Percentiles rank a stretch among this genome's conserved stretches.
Conservation (phyloP, 2,797 vertebrate genomes). For the Acrossocheilus wenchowensis region DNA sequence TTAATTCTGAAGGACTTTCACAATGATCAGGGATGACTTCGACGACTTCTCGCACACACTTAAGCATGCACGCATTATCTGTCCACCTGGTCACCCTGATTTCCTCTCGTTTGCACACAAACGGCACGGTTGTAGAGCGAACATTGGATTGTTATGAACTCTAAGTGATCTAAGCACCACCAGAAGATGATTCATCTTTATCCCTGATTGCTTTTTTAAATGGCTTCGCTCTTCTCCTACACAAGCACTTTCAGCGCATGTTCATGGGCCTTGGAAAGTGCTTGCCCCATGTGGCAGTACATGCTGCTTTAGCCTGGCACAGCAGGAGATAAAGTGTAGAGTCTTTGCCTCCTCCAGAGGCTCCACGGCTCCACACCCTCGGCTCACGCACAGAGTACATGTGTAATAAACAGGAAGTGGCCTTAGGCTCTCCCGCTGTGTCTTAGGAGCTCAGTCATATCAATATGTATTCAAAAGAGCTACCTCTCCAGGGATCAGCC, state of each 20-base stretch:
- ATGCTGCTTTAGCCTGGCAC: constrained; percentile 34
- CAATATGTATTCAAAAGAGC: constrained; percentile 64
- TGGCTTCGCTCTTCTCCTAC: constrained; percentile 7
- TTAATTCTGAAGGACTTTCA: constrained; percentile 72
- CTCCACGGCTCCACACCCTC: constrained; percentile 26
- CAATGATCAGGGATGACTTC: constrained; percentile 69
- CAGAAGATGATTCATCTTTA: constrained; percentile 17
- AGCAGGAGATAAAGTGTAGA: constrained; percentile 41
- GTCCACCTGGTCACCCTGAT: constrained; percentile 51
- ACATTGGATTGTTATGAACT: constrained; percentile 26
- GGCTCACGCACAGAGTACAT: constrained; percentile 38
- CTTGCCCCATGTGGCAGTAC: constrained; percentile 22
- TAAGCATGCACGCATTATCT: constrained; percentile 13
- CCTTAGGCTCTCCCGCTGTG: constrained; percentile 51
- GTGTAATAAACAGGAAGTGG: constrained; percentile 62
- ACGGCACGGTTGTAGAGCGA: neutral
- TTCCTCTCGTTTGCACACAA: constrained; percentile 20
- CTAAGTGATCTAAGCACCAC: constrained; percentile 27
- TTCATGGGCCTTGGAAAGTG: constrained; percentile 9
- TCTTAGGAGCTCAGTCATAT: constrained; percentile 60
- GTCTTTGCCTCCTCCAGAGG: constrained; percentile 24
- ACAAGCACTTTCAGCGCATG: neutral
- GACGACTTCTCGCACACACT: constrained; percentile 59
- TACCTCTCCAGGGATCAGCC: constrained; percentile 49
- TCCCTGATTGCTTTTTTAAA: constrained; percentile 9